These are phyloP conservation scores for Thaleichthys pacificus DNA, from an alignment of 2,797 vertebrate species.

Conservation along the genomic window DNA sequence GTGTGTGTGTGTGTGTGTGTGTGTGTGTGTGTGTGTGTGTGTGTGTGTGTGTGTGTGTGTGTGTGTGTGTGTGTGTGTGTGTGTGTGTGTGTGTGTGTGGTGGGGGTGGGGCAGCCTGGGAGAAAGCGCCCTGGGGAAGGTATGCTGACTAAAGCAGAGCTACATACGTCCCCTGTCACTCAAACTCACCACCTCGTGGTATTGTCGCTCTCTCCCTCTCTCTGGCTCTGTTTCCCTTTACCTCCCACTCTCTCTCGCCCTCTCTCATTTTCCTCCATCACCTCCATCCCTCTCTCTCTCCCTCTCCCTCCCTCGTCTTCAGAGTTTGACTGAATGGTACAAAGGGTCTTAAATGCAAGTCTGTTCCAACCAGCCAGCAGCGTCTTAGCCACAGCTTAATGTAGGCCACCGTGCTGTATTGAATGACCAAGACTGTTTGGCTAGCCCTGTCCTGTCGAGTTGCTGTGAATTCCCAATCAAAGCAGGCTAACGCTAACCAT, in stretches of 20 bases:
- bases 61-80: background rate
- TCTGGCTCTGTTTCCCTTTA: too few relatives aligned
- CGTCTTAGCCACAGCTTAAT: too few relatives aligned
- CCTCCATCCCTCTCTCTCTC: too few relatives aligned
- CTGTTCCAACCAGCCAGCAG: too few relatives aligned
- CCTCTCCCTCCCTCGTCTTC: too few relatives aligned
- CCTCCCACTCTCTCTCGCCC: too few relatives aligned
- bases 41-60: background rate
- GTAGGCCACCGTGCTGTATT: too few relatives aligned
- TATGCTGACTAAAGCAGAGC: too few relatives aligned
- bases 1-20: background rate
- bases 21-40: background rate
- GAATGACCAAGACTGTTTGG: background rate
- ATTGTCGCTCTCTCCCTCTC: too few relatives aligned
- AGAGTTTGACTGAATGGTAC: too few relatives aligned
- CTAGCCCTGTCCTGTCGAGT: background rate
- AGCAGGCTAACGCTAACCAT: constrained; percentile 1
- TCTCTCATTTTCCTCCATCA: too few relatives aligned
- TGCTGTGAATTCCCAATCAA: background rate
- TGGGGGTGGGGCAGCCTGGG: background rate
- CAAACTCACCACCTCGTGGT: background rate
- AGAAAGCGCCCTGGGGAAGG: background rate
- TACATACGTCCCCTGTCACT: background rate
- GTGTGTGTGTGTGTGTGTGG: background rate
- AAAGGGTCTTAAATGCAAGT: too few relatives aligned